These are phyloP conservation scores for Laspeyria flexula DNA, from an alignment of 2,888 invertebrate species.

Conservation along the genomic window DNA sequence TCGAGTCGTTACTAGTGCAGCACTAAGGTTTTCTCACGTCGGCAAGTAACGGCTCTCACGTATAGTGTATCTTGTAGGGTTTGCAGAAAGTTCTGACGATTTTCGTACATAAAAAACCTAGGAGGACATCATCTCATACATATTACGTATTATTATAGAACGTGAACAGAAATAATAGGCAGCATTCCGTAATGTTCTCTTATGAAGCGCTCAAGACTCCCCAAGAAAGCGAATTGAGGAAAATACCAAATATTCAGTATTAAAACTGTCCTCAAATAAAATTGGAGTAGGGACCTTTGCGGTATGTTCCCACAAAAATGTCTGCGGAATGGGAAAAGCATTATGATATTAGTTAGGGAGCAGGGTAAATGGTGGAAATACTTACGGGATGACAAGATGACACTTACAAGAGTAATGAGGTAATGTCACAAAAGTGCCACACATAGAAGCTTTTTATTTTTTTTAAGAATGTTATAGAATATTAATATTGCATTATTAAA, in stretches of 20 bases:
- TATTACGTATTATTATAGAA: background rate
- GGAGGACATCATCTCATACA: background rate
- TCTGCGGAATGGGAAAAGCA: background rate
- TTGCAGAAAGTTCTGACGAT: background rate
- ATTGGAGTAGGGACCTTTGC: background rate
- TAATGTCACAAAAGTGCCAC: background rate
- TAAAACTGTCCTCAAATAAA: background rate
- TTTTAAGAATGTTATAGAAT: too few species aligned
- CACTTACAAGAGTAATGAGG: background rate
- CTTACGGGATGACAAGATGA: background rate
- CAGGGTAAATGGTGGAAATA: background rate
- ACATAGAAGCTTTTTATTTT: background rate
- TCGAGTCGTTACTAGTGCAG: constrained; percentile 10
- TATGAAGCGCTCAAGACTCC: background rate
- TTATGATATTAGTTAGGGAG: background rate
- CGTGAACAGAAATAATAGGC: background rate
- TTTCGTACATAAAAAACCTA: background rate
- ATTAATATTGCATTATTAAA: too few species aligned
- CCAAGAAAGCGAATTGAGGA: background rate
- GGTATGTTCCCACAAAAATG: background rate
- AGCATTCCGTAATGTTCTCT: background rate
- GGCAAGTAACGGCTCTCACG: constrained; percentile 22
- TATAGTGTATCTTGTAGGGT: constrained; percentile 4
- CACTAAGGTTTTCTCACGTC: constrained; percentile 24
- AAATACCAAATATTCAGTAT: background rate